Evolutionary conservation across 2,888 invertebrate genomes (phyloP).

Genomic region (Plagodis dolabraria): DNA sequence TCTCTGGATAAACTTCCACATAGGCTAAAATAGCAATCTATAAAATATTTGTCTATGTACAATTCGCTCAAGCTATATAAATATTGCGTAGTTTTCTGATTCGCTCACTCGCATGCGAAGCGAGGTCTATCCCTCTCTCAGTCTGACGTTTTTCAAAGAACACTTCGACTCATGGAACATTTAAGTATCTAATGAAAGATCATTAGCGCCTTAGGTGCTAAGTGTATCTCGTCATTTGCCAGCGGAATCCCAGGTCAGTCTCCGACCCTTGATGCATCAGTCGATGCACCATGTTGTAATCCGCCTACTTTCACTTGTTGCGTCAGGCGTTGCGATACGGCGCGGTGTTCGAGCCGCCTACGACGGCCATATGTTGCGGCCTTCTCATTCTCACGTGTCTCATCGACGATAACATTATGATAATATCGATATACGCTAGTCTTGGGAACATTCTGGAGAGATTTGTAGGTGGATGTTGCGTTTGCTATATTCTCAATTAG

Average conservation of each 20-base stretch:
- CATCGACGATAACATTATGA: not conserved
- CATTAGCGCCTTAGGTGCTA: constrained; percentile 9
- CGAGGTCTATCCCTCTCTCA: too few relatives aligned
- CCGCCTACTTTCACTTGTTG: constrained; percentile 77
- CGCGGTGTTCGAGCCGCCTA: constrained; percentile 41
- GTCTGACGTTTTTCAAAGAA: too few relatives aligned
- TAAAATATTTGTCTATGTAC: too few relatives aligned
- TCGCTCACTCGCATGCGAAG: too few relatives aligned
- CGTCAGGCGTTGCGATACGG: constrained; percentile 63
- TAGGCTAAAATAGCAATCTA: too few relatives aligned
- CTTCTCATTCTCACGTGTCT: constrained; percentile 35
- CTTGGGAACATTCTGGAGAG: too few relatives aligned
- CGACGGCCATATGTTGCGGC: constrained; percentile 52
- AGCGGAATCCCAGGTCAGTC: constrained; percentile 42
- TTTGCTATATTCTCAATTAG: too few relatives aligned
- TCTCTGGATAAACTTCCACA: too few relatives aligned
- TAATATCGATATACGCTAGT: not conserved
- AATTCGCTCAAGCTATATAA: too few relatives aligned
- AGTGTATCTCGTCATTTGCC: constrained; percentile 29
- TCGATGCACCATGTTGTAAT: constrained; percentile 78
- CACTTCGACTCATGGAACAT: not conserved
- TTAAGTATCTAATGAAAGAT: not conserved
- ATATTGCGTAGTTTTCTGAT: too few relatives aligned
- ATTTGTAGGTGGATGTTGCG: too few relatives aligned
- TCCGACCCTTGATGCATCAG: constrained; percentile 69